Evolutionary conservation across 2,888 invertebrate species (phyloP).

Genomic region (Gastrophysa polygoni): DNA sequence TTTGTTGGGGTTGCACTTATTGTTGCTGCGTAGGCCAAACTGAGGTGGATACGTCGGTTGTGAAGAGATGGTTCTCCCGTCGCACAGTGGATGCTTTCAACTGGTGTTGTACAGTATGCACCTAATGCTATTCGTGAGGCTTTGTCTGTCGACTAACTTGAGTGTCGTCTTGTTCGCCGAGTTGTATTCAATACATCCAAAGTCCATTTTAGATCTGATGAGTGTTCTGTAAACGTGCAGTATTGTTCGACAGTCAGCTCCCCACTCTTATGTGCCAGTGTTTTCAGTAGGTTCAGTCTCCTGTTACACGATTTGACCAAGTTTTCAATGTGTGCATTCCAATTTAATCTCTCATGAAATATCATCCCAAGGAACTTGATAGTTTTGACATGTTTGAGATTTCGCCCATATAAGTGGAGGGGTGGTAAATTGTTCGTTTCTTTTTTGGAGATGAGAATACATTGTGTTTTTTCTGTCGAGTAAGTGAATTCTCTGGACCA

Average conservation of each 20-base stretch:
- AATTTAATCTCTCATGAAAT: background rate
- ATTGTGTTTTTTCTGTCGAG: background rate
- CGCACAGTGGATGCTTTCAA: no score
- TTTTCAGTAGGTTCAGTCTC: background rate
- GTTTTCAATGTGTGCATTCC: background rate
- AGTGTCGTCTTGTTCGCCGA: background rate
- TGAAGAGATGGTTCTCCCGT: background rate
- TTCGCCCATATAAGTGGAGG: background rate
- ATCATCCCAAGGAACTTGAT: no score
- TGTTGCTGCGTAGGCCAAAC: background rate
- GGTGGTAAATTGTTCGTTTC: background rate
- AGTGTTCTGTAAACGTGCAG: background rate
- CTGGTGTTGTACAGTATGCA: background rate
- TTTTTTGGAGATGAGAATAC: background rate
- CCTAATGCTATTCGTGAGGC: background rate
- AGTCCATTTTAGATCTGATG: constrained; percentile 3
- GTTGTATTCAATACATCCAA: background rate
- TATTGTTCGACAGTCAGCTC: background rate
- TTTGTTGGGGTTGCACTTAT: no score
- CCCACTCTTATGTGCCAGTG: background rate
- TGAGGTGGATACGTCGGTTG: background rate
- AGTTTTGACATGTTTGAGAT: no score
- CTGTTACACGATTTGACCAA: background rate
- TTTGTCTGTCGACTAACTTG: background rate
- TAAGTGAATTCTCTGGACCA: background rate